These are phyloP conservation scores for Hydrozoanthus gracilis DNA, from an alignment of 92 coral and sea anemone genomes.

Conservation along the genomic window DNA sequence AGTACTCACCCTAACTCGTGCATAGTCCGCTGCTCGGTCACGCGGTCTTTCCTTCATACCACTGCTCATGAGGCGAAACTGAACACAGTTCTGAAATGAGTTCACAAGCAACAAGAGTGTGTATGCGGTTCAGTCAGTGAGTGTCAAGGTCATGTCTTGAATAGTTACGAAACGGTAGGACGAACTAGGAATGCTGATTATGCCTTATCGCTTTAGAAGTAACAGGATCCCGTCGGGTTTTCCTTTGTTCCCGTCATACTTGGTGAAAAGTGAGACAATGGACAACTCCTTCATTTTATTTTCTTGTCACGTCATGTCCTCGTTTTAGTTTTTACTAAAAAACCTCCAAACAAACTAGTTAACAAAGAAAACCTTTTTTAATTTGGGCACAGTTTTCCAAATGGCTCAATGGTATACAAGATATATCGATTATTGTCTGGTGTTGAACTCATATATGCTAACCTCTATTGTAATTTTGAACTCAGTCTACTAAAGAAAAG, in stretches of 20 bases:
- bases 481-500: no score
- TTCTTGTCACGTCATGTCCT: neutral
- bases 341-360: neutral
- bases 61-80: slow-evolving; percentile 19
- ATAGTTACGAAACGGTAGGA: slow-evolving; percentile 16
- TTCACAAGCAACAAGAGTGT: neutral
- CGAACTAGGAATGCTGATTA: slow-evolving; percentile 29
- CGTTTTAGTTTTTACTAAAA: neutral
- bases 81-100: neutral
- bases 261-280: slow-evolving; percentile 7
- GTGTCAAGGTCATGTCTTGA: slow-evolving; percentile 32
- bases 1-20: slow-evolving; percentile 13
- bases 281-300: neutral
- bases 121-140: neutral
- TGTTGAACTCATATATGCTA: neutral
- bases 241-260: neutral
- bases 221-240: slow-evolving; percentile 4
- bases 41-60: slow-evolving; percentile 37
- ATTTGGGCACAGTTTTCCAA: neutral
- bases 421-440: neutral
- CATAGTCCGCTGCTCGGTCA: slow-evolving; percentile 27
- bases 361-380: no score
- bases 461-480: neutral
- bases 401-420: neutral
- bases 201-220: slow-evolving; percentile 19